phyloP scores from a whole-genome alignment of 2,888 invertebrate species.

The Drosophila quinaria region DNA sequence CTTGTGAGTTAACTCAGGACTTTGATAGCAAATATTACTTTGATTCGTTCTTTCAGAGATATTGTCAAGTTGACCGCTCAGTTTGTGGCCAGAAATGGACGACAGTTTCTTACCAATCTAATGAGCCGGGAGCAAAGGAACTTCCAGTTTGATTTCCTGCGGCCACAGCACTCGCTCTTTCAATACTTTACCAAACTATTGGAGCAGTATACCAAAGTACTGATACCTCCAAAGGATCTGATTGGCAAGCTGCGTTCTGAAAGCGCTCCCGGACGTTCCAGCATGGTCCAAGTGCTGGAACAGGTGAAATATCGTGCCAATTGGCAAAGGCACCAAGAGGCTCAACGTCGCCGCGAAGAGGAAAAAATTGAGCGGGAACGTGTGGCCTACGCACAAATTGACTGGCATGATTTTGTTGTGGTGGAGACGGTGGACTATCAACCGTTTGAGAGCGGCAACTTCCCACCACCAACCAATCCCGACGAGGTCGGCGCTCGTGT shows the following conservation, averaged over 20 bases:
- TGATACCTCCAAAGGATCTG: slow-evolving; percentile 97
- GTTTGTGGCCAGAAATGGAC: slow-evolving; percentile 99
- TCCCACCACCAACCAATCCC: slow-evolving; percentile 98
- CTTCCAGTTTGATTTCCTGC: slow-evolving; percentile 99
- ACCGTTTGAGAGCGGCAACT: slow-evolving; percentile 97
- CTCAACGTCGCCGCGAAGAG: slow-evolving; percentile 96
- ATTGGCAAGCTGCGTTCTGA: slow-evolving; percentile 92
- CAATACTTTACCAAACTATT: slow-evolving; percentile 99
- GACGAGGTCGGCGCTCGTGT: slow-evolving; percentile 98
- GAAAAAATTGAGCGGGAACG: slow-evolving; percentile 98
- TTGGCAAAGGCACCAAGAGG: slow-evolving; percentile 98
- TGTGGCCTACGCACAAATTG: slow-evolving; percentile 98
- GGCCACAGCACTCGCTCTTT: slow-evolving; percentile 99
- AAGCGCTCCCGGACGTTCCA: slow-evolving; percentile 88
- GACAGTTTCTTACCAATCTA: slow-evolving; percentile 98
- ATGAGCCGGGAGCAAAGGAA: slow-evolving; percentile 99
- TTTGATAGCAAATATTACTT: background rate
- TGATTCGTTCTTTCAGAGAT: slow-evolving; percentile 88
- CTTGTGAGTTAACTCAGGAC: slow-evolving; percentile 87
- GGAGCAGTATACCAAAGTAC: slow-evolving; percentile 99
- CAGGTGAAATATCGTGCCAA: slow-evolving; percentile 97
- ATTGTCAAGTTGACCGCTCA: slow-evolving; percentile 99
- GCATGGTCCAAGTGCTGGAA: slow-evolving; percentile 90
- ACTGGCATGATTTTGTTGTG: slow-evolving; percentile 99
- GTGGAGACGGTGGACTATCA: slow-evolving; percentile 99